phyloP scores from a whole-genome alignment of 2,797 vertebrate genomes.

The Simalia tracyae region DNA sequence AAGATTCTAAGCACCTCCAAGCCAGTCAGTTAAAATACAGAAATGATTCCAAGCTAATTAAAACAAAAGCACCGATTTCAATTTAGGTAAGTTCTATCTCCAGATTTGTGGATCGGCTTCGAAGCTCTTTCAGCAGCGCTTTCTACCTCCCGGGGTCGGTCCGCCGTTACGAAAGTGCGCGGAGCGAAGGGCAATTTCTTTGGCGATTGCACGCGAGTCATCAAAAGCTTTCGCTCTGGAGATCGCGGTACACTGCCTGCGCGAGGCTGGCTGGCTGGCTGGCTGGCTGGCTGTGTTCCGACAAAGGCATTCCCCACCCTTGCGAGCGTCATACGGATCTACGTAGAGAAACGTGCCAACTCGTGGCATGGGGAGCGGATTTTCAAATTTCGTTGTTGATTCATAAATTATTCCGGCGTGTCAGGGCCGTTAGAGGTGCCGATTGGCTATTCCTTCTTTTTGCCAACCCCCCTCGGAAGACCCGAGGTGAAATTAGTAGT shows the following conservation, averaged over 20 bases:
- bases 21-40: background rate
- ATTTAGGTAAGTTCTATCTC: background rate
- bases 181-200: background rate
- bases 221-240: background rate
- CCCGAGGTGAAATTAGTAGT: slow-evolving; percentile 83
- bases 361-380: slow-evolving; percentile 59
- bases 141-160: background rate
- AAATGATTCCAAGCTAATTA: background rate
- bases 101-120: background rate
- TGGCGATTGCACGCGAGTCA: background rate
- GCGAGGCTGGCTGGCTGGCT: background rate
- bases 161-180: background rate
- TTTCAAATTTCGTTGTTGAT: slow-evolving; percentile 73
- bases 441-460: slow-evolving; percentile 79
- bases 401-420: slow-evolving; percentile 82
- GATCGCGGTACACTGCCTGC: background rate
- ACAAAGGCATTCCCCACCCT: slow-evolving; percentile 41
- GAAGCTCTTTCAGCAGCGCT: background rate
- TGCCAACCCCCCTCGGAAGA: slow-evolving; percentile 73
- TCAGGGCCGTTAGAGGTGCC: slow-evolving; percentile 72
- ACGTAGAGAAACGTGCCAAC: slow-evolving; percentile 68
- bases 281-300: background rate
- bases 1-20: too few species aligned
- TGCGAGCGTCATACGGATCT: slow-evolving; percentile 63
- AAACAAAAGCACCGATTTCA: background rate